These are phyloP conservation scores for Hirtodrosophila cameraria DNA, from an alignment of 2,888 invertebrate species.

Conservation along the genomic window DNA sequence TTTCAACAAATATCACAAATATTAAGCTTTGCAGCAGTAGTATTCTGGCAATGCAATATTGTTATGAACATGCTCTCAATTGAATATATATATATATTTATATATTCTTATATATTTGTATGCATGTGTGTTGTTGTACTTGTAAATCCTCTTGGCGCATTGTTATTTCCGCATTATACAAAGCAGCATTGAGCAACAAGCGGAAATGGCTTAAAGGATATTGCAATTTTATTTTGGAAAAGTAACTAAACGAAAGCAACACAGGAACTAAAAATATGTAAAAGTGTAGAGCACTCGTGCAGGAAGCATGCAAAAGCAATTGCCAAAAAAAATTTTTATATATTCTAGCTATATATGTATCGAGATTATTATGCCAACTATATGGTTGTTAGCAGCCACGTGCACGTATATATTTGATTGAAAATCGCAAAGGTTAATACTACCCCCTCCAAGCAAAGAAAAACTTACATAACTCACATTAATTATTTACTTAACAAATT, in stretches of 20 bases:
- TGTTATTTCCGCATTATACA: constrained; percentile 75
- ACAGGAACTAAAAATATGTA: constrained; percentile 49
- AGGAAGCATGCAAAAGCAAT: constrained; percentile 37
- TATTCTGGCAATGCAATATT: constrained; percentile 47
- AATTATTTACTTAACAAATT: constrained; percentile 60
- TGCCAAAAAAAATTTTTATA: constrained; percentile 9
- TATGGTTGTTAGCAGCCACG: no score
- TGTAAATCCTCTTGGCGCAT: constrained; percentile 54
- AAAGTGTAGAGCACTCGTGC: constrained; percentile 29
- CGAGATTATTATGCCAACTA: not conserved
- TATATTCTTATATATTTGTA: not conserved
- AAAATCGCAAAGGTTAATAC: not conserved
- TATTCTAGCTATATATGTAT: no score
- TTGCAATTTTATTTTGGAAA: constrained; percentile 63
- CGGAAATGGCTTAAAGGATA: constrained; percentile 79
- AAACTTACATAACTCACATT: constrained; percentile 26
- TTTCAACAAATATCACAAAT: constrained; percentile 46
- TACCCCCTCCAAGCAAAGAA: no score
- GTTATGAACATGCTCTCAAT: constrained; percentile 30
- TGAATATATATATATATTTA: not conserved
- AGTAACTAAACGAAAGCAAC: constrained; percentile 29
- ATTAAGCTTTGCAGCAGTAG: constrained; percentile 25
- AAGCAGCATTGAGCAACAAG: constrained; percentile 66
- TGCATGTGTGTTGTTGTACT: constrained; percentile 26
- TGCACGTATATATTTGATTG: not conserved